A percentile compares a stretch with the other conserved stretches of the same genome.
Evolutionary conservation across 2,888 invertebrate species (phyloP).

Genomic region (Oscheius sp.): DNA sequence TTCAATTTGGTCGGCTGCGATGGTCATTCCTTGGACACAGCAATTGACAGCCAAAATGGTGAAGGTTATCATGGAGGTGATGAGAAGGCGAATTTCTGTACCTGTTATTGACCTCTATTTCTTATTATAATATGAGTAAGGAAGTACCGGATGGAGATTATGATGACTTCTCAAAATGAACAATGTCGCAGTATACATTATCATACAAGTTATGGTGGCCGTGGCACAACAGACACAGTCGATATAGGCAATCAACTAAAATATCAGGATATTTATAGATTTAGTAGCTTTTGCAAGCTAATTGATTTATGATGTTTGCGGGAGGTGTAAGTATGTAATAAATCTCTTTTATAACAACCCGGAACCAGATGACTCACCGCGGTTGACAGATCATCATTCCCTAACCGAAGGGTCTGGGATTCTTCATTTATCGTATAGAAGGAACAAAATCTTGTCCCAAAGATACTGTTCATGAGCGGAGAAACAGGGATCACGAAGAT

Average conservation of each 20-base stretch:
- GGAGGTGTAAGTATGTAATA: too few species aligned
- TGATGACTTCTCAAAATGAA: neutral
- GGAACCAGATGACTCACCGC: slow-evolving; percentile 11
- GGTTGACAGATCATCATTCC: slow-evolving; percentile 14
- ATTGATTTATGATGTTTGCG: neutral
- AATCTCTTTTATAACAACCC: too few species aligned
- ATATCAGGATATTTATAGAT: neutral
- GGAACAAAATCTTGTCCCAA: slow-evolving; percentile 3
- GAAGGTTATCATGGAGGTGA: slow-evolving; percentile 38
- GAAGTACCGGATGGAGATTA: neutral
- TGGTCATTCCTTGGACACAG: slow-evolving; percentile 37
- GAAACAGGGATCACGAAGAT: slow-evolving; percentile 20
- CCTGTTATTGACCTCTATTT: slow-evolving; percentile 11
- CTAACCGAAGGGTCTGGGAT: neutral
- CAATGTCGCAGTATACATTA: slow-evolving; percentile 13
- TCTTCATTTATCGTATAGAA: neutral
- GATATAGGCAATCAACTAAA: slow-evolving; percentile 29
- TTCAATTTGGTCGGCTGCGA: slow-evolving; percentile 32
- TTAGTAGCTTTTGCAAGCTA: neutral
- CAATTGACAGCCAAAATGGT: slow-evolving; percentile 39
- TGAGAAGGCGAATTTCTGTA: slow-evolving; percentile 31
- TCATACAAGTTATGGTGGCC: slow-evolving; percentile 7
- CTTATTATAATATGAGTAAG: neutral
- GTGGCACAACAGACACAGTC: slow-evolving; percentile 7
- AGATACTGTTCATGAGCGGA: slow-evolving; percentile 15